phyloP scores from a whole-genome alignment of 2,113 vertebrate genomes.

The Terrapene triunguis region DNA sequence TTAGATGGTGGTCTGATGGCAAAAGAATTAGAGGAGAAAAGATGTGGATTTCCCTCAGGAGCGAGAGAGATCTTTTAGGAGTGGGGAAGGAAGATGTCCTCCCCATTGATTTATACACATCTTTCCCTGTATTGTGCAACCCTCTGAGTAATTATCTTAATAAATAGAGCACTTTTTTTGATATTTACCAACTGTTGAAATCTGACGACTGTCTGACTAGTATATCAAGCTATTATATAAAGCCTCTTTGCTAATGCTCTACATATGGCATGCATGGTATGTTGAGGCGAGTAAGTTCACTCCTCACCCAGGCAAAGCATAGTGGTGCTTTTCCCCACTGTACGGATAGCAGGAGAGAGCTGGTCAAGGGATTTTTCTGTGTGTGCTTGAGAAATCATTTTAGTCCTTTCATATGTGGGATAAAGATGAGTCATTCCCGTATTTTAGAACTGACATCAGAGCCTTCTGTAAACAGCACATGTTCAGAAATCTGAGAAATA shows the following conservation, averaged over 20 bases:
- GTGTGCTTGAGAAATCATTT: conserved; percentile 29
- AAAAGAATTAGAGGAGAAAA: background rate
- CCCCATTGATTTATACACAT: conserved; percentile 8
- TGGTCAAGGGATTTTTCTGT: conserved; percentile 31
- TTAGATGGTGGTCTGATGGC: background rate
- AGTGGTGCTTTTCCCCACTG: background rate
- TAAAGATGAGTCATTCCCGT: conserved; percentile 55
- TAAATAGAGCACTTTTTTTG: conserved; percentile 60
- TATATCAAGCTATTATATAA: conserved; percentile 67
- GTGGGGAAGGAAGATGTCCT: background rate
- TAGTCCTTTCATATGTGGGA: conserved; percentile 1
- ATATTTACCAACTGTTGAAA: conserved; percentile 39
- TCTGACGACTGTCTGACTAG: conserved; percentile 32
- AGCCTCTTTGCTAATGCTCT: conserved; percentile 66
- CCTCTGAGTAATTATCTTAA: conserved; percentile 54
- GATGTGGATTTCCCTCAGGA: background rate
- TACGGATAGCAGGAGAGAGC: background rate
- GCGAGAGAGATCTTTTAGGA: background rate
- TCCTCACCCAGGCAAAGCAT: background rate
- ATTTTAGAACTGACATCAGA: conserved; percentile 60
- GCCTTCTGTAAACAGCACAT: conserved; percentile 64
- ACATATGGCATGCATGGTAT: conserved; percentile 53
- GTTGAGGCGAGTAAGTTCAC: background rate
- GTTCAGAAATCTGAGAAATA: conserved; percentile 50
- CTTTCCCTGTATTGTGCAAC: conserved; percentile 28